Evolutionary conservation across 1,140 invertebrate genomes (phyloP).

Genomic region (Hydropsyche tenuis): DNA sequence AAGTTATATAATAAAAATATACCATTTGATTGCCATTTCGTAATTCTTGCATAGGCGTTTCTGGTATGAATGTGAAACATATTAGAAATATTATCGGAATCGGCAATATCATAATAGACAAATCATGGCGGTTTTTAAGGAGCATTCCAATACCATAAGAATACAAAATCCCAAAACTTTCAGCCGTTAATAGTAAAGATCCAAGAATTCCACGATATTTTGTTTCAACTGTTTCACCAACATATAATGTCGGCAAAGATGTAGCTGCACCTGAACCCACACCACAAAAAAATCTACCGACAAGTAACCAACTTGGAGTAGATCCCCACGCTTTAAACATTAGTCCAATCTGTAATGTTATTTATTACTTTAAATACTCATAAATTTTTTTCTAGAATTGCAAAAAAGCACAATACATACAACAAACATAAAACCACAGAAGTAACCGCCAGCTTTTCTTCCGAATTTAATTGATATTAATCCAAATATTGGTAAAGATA

Average conservation of each 20-base stretch:
- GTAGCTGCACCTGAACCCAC: not conserved
- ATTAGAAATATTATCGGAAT: not conserved
- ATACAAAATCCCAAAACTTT: not conserved
- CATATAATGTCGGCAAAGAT: not conserved
- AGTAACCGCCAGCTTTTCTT: slow-evolving; percentile 2
- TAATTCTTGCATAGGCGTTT: not conserved
- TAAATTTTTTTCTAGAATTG: not conserved
- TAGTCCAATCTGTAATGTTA: not conserved
- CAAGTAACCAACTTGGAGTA: not conserved
- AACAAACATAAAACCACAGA: not conserved
- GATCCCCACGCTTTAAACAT: not conserved
- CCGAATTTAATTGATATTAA: not conserved
- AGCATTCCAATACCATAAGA: not conserved
- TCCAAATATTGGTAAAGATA: not conserved
- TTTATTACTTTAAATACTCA: not conserved
- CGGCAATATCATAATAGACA: not conserved
- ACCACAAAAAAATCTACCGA: not conserved
- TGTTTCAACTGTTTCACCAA: not conserved
- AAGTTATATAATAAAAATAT: not conserved
- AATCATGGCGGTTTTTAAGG: not conserved
- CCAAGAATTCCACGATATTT: not conserved
- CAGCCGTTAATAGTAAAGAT: not conserved
- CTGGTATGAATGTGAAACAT: not conserved
- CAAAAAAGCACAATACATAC: not conserved
- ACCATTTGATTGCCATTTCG: not conserved